These are phyloP conservation scores for Atethmia centrago DNA, from an alignment of 2,888 invertebrate genomes.

Conservation along the genomic window DNA sequence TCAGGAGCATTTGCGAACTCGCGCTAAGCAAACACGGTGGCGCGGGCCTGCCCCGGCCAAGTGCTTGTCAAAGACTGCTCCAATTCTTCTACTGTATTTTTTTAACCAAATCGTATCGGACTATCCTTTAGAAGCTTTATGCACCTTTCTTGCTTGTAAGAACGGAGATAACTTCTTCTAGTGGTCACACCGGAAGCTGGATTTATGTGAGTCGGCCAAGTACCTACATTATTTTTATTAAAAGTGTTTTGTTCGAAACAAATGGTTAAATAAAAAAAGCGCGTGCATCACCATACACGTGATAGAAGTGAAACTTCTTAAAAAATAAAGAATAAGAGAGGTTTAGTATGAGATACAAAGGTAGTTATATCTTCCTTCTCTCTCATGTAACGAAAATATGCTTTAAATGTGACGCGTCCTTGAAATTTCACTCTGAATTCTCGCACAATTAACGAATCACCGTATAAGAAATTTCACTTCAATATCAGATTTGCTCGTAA, in stretches of 20 bases:
- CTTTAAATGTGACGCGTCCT: no score
- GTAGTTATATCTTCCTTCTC: no score
- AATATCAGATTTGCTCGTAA: no score
- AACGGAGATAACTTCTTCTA: constrained; percentile 4
- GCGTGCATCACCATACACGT: no score
- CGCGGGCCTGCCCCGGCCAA: constrained; percentile 69
- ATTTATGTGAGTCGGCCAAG: not conserved
- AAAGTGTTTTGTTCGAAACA: not conserved
- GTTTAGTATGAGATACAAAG: no score
- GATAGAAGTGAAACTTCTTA: no score
- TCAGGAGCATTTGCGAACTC: constrained; percentile 87
- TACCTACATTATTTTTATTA: not conserved
- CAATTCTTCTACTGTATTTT: constrained; percentile 79
- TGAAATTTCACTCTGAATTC: no score
- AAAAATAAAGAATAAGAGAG: no score
- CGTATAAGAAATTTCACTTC: no score
- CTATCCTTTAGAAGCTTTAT: constrained; percentile 63
- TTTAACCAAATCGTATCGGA: constrained; percentile 75
- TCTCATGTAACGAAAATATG: no score
- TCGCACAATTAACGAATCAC: no score
- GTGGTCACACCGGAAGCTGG: constrained; percentile 5
- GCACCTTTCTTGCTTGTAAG: constrained; percentile 68
- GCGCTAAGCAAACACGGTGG: constrained; percentile 81
- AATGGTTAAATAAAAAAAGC: not conserved
- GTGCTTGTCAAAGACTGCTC: constrained; percentile 84